Conservation (phyloP, 2,797 vertebrate species). For the Cephalopachus bancanus region DNA sequence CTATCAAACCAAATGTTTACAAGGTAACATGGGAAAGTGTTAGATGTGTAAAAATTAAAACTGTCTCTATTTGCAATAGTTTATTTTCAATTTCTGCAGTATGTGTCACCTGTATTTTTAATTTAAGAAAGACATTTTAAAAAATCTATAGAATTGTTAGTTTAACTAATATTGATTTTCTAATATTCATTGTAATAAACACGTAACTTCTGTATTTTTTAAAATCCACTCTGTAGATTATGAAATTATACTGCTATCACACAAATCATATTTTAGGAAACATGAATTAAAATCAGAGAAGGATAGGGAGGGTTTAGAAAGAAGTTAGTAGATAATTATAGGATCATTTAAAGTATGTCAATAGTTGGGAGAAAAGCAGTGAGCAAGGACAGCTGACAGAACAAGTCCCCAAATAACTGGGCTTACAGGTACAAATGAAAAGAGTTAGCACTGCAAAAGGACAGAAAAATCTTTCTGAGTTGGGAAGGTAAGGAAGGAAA, state of each 20-base stretch:
- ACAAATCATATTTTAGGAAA: constrained; percentile 49
- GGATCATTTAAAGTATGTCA: background rate
- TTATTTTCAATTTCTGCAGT: constrained; percentile 44
- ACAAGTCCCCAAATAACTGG: background rate
- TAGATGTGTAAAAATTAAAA: constrained; percentile 32
- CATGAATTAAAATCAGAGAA: constrained; percentile 51
- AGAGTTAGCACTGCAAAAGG: background rate
- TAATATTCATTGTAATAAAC: background rate
- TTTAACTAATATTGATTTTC: background rate
- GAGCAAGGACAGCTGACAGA: background rate
- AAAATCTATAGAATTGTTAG: background rate
- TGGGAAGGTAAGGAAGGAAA: constrained; percentile 26
- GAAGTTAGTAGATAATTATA: background rate
- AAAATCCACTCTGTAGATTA: background rate
- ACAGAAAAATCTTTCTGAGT: background rate
- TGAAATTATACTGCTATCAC: constrained; percentile 16
- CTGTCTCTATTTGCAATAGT: background rate
- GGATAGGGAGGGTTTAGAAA: background rate
- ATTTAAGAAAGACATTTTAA: constrained; percentile 40
- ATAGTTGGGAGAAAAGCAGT: background rate
- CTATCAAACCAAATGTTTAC: constrained; percentile 15
- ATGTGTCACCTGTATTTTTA: background rate
- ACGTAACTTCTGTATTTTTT: background rate
- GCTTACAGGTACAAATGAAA: background rate
- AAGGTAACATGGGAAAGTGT: background rate